Conservation (phyloP, 1,140 invertebrate species). For the Listronotus bonariensis region DNA sequence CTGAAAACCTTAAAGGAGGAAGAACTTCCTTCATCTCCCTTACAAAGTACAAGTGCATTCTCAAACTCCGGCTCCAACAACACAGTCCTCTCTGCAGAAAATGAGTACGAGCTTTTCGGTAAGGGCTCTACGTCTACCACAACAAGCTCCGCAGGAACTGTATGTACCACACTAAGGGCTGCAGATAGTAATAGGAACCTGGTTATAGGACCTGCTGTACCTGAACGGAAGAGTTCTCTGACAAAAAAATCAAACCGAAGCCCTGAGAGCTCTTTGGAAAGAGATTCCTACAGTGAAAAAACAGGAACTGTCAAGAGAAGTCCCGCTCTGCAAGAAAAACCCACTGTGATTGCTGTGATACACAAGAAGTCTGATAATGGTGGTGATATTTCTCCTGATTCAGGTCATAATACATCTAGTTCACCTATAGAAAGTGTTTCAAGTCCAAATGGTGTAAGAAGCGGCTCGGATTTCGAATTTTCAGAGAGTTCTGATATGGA, state of each 20-base stretch:
- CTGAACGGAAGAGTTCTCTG: conserved; percentile 75
- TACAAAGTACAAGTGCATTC: conserved; percentile 66
- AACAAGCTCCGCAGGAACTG: conserved; percentile 86
- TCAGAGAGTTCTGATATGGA: conserved; percentile 85
- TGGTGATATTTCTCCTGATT: conserved; percentile 75
- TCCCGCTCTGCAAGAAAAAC: conserved; percentile 56
- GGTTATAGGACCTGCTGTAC: conserved; percentile 69
- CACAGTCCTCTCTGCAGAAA: conserved; percentile 71
- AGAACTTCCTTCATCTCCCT: conserved; percentile 67
- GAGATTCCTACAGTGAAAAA: conserved; percentile 60
- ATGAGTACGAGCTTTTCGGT: conserved; percentile 87
- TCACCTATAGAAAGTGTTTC: conserved; percentile 76
- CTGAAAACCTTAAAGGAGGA: conserved; percentile 84
- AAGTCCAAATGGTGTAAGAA: conserved; percentile 69
- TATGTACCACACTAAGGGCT: conserved; percentile 78
- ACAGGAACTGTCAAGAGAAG: conserved; percentile 63
- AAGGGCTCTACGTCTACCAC: conserved; percentile 87
- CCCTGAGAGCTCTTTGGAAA: conserved; percentile 62
- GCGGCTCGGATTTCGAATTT: conserved; percentile 72
- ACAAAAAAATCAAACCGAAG: conserved; percentile 54
- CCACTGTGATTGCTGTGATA: conserved; percentile 61
- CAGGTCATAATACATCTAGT: conserved; percentile 79
- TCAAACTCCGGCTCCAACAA: conserved; percentile 61
- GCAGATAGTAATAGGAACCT: conserved; percentile 62
- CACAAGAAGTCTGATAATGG: conserved; percentile 66